Base-by-base conservation (phyloP, 2,888 invertebrate species). In the Synanthedon tipuliformis region DNA sequence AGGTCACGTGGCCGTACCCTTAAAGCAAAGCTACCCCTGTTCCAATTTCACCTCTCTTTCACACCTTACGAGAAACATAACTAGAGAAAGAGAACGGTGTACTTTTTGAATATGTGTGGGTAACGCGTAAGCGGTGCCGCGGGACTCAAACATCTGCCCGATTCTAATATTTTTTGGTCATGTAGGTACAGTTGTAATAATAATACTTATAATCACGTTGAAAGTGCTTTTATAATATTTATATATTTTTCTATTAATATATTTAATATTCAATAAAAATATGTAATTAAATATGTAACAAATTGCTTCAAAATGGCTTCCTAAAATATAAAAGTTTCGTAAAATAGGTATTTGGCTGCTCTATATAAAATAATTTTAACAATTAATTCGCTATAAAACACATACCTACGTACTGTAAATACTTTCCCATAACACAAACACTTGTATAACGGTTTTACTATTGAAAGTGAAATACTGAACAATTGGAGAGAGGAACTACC, bases 81-180 rank as follows among this genome's bases (percentile, higher is more conserved):
- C 40, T 23, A 49, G 15, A 51, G 60, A 69, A 57, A 57, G 66
- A 69, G 68, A 69, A 53, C 56, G 59, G 66, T 50, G 55, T 51
- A 50, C 53, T 52, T 50, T 45, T 41, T 55, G 60, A 53, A 52
- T 52, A 53, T 58, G 73, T 75, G 73, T 74, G 75, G 8, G 71
- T 73, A 62, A 64, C 74, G 75, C 10, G 71, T 73, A 62, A 64
- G 55, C 68, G 71, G 73, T 74, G 73, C 18, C 18, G 18, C 76
- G 75, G 34, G 69, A 75, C 73, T 63, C 69, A 77, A 50, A 84
- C 86, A 86, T 84, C 86, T 87, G 86, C 86, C 79, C 59, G 54
- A 70, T 67, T 71, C 68, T 69, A 68, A 75, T 79, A 75, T 77
- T 78, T 84, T 60, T 81, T 77, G 66, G 72, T 71, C 66, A 71